Evolutionary conservation across 2,797 vertebrate species (phyloP), one percentile per base, ranked within the genome.

Genomic region (Mergus octosetaceus): DNA sequence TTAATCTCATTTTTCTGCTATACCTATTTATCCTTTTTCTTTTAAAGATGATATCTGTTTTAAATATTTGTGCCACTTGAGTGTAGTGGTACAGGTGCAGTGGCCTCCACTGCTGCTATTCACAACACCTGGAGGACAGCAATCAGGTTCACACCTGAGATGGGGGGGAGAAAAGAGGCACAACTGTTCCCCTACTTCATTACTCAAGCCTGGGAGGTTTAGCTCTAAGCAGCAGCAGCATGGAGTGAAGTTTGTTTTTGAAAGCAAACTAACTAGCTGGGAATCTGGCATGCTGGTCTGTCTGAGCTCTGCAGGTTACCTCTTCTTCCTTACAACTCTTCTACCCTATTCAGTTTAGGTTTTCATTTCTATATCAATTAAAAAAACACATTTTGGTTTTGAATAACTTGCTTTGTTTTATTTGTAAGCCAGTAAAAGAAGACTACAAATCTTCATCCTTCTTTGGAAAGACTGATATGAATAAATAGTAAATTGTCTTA

Each of bases 181-280:
- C 13, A 64, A 45, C 9, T 74, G 27, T 24, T n/a, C 34, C 11
- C 16, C 13, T 72, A 5, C 13, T 51, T 24, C 10, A 16, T 5
- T 41, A 9, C n/a, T 54, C 3, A 7, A 16, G 39, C 10, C 41
- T 0, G 4, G 27, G 30, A 27, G 60, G 17, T 4, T 2, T 10
- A 81, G 22, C 16, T 91, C 39, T 22, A 54, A 43, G 39, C 30
- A 78, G 7, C 10, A 38, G 57, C 22, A 70, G 53, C 27, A 69
- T 21, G 19, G 17, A 56, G 13, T 21, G 8, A n/a, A 56, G 18
- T 19, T 19, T 47, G 6, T 8, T n/a, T 69, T 57, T n/a, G n/a
- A 56, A 21, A 68, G 14, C 21, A 57, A 61, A 19, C 17, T 19
- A 10, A 22, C 1, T 16, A 43, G 25, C 32, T 56, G 47, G 54